phyloP scores from a whole-genome alignment of 2,888 invertebrate genomes.

The Drosophila buzzatii region DNA sequence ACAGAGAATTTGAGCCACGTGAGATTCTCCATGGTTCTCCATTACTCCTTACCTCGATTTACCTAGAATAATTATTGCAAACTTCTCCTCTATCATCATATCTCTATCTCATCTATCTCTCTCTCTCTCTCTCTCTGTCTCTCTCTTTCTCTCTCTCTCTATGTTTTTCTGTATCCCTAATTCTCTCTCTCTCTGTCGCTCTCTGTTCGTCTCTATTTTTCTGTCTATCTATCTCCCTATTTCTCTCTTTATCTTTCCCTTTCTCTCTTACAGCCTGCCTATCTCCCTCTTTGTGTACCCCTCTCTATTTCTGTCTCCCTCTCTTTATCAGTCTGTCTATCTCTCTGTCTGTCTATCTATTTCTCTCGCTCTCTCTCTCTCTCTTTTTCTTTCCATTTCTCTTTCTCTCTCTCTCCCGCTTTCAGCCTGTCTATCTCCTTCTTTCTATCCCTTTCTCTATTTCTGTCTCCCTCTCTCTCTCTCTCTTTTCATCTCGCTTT shows the following conservation, averaged over 20 bases:
- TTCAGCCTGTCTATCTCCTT: not conserved
- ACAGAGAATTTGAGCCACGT: no score
- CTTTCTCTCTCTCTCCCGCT: not conserved
- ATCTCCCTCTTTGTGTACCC: not conserved
- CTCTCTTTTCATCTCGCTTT: not conserved
- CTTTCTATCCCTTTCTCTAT: not conserved
- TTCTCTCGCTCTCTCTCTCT: not conserved
- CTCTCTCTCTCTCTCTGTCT: not conserved
- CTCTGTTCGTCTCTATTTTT: not conserved
- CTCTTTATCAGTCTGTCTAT: no score
- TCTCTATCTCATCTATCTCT: no score
- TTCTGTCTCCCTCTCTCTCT: not conserved
- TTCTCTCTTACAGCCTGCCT: not conserved
- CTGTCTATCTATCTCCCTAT: no score
- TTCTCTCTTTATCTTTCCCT: no score
- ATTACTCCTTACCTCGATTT: no score
- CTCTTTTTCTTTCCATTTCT: not conserved
- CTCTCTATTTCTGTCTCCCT: not conserved
- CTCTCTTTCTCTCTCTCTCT: not conserved
- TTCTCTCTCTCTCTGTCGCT: not conserved
- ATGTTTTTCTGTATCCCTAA: not conserved
- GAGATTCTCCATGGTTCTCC: no score
- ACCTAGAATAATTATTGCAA: no score
- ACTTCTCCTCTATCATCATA: no score
- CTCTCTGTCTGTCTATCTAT: not conserved